Evolutionary conservation across 2,113 vertebrate genomes (phyloP), one percentile per base, ranked within the genome.

Genomic region (Cheilinus undulatus): DNA sequence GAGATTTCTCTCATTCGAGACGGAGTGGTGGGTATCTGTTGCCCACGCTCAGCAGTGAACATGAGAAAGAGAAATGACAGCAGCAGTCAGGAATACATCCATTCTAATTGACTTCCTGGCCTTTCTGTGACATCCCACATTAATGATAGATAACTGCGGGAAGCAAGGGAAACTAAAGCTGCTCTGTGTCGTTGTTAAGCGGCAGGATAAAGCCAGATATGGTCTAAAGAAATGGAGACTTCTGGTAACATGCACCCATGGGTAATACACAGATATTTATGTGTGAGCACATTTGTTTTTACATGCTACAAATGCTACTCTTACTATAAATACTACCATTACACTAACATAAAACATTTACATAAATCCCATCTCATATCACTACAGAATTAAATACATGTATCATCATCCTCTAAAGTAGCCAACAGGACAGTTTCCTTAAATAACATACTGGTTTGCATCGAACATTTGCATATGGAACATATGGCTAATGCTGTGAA

Each of bases 21-120:
- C 3, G 2, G 13, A 67, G 65, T 11, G 62, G 60, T 7, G 56
- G 67, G 59, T 86, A 84, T 75, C 78, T 67, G 59, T 74, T 68
- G 77, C 56, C 78, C 40, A 48, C 81, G 70, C 68, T 81, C 42
- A 3, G 42, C 52, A 23, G 83, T 34, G 80, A 92, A 92, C 89
- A 85, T 45, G 81, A 91, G 88, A 85, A 80, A 53, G 85, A 88
- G 69, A 61, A 86, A 91, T 85, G 86, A 88, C 83, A 79, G 83
- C 58, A 49, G 52, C 60, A 67, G 71, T 83, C 82, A 68, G 73
- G 89, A 89, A 91, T 80, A 76, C 88, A 92, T 92, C 88, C 76
- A 84, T 90, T 91, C 78, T 90, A 92, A 92, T 92, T 92, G 93
- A 92, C 92, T 92, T 92, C 85, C 90, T 91, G 90, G 76, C 88